Percentiles rank a stretch among this genome's conserved stretches.
Conservation (phyloP, 2,888 invertebrate species). For the Pachydiplax longipennis region DNA sequence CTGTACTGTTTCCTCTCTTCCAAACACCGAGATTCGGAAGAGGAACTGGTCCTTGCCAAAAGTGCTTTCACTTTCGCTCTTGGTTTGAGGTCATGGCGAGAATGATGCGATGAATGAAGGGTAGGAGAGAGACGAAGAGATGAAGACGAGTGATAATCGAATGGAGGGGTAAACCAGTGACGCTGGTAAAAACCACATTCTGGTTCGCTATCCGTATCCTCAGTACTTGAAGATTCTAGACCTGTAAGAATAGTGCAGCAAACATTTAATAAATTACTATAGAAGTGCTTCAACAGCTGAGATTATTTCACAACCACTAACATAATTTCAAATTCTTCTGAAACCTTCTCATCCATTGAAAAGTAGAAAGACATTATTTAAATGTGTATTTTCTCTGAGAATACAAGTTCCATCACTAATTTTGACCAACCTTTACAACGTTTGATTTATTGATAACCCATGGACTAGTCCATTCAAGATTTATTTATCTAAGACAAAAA, state of each 20-base stretch:
- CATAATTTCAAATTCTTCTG: neutral
- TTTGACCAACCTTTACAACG: no score
- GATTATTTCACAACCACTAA: no score
- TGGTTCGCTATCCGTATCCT: constrained; percentile 60
- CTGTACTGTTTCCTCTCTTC: constrained; percentile 13
- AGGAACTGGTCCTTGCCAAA: constrained; percentile 28
- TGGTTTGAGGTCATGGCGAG: constrained; percentile 30
- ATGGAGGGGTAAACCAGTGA: constrained; percentile 59
- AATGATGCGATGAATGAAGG: constrained; percentile 25
- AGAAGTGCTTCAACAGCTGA: no score
- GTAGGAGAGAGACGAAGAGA: constrained; percentile 12
- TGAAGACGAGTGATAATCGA: neutral
- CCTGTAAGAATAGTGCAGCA: constrained; percentile 51
- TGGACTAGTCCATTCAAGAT: no score
- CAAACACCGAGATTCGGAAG: constrained; percentile 34
- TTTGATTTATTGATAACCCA: no score
- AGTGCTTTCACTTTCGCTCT: constrained; percentile 33
- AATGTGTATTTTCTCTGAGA: no score
- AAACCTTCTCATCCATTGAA: neutral
- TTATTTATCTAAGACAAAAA: no score
- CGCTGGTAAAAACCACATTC: constrained; percentile 54
- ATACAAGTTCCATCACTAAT: no score
- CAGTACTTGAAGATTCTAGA: constrained; percentile 61
- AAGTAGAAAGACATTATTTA: no score
- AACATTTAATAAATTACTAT: no score